Percentiles rank a stretch among this genome's conserved stretches.
Conservation (phyloP, 2,113 vertebrate genomes). For the Pheucticus melanocephalus region DNA sequence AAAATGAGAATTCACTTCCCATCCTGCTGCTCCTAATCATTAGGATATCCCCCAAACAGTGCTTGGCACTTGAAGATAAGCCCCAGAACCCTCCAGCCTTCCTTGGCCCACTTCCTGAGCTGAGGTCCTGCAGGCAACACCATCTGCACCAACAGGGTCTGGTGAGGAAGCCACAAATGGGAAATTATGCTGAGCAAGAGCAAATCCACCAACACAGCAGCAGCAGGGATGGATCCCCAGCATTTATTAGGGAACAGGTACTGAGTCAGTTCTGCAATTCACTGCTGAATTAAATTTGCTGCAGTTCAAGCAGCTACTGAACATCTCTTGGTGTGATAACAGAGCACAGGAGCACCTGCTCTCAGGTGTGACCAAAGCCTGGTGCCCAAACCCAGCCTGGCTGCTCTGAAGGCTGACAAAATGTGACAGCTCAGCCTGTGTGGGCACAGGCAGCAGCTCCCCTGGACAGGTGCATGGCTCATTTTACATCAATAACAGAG, state of each 20-base stretch:
- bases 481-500: background rate
- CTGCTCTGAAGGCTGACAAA: background rate
- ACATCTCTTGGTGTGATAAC: background rate
- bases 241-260: background rate
- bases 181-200: background rate
- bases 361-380: background rate
- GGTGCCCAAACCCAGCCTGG: background rate
- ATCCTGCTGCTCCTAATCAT: background rate
- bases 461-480: background rate
- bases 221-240: background rate
- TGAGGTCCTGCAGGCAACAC: background rate
- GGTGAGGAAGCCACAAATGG: background rate
- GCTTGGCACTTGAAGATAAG: background rate
- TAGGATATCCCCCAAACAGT: background rate
- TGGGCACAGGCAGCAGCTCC: background rate
- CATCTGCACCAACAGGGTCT: background rate
- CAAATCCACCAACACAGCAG: background rate
- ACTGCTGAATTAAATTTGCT: background rate
- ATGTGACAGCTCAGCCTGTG: background rate
- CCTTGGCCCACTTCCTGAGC: background rate
- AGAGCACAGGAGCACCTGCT: background rate
- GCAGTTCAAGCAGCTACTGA: background rate
- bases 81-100: background rate
- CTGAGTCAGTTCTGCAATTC: background rate
- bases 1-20: background rate